Evolutionary conservation across 2,888 invertebrate species (phyloP), one percentile per base, ranked within the genome.

Genomic region (Lottia gigantea): DNA sequence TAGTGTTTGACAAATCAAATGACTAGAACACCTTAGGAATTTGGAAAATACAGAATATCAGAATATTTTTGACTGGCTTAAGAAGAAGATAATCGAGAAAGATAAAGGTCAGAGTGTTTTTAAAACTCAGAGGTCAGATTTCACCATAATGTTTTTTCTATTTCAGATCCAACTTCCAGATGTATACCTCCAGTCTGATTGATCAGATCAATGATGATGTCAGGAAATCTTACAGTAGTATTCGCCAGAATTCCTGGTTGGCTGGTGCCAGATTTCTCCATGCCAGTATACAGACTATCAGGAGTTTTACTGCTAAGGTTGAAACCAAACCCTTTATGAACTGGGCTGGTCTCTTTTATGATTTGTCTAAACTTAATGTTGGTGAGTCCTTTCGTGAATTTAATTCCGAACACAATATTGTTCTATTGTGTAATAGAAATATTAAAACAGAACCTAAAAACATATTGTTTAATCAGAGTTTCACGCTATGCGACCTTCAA

Each of bases 331-430:
- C 83, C 4, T 86, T 86, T 76, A 78, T 84, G 78, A 79, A 85
- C 55, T 87, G 87, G 87, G 79, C 83, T 6, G 82, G 84, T 26
- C 79, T 87, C 66, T 77, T 82, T 62, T 81, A 83, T 46, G 80
- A 86, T 49, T 80, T 87, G 8, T 78, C 81, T 62, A 76, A 83
- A 40, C 78, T 86, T 7, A 77, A 80, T 64, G 80, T 81, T 63
- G 86, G 87, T 87, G 68, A 67, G 72, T 55, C 4, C n/a, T n/a
- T n/a, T 31, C 31, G 2, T 40, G 40, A 11, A 40, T 8, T 40
- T 40, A 6, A 40, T 40, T 40, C 40, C 11, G 7, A 40, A n/a
- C n/a, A n/a, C n/a, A n/a, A n/a, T n/a, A n/a, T n/a, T n/a, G n/a
- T n/a, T n/a, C n/a, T n/a, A n/a, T n/a, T n/a, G n/a, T n/a, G n/a